These are phyloP conservation scores for Scomber colias DNA, from an alignment of 2,113 vertebrate genomes.

Conservation along the genomic window DNA sequence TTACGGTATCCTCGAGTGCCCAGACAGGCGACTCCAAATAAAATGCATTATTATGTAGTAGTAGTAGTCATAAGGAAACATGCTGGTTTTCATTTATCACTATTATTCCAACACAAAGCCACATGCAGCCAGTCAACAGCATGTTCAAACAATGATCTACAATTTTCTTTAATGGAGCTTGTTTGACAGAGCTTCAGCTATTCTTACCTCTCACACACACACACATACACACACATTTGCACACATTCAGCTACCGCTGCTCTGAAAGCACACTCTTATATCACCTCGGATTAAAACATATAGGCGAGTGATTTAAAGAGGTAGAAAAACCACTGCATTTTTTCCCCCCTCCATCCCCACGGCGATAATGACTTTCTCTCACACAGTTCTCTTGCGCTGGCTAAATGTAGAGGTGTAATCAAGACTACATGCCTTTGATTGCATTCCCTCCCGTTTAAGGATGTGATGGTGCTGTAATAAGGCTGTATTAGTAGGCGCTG, in stretches of 20 bases:
- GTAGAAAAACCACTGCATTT: neutral
- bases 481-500: neutral
- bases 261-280: neutral
- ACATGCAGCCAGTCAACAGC: neutral
- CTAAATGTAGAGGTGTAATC: conserved; percentile 21
- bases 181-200: neutral
- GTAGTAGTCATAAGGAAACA: neutral
- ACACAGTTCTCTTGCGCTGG: neutral
- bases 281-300: conserved; percentile 1
- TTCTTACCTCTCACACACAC: neutral
- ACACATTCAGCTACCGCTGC: neutral
- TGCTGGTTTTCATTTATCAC: neutral
- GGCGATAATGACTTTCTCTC: neutral
- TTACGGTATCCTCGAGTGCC: no score
- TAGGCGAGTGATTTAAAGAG: conserved; percentile 7
- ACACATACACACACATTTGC: no score
- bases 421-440: neutral
- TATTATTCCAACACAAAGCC: neutral
- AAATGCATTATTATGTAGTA: no score
- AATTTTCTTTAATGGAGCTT: neutral
- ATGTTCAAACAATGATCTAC: neutral
- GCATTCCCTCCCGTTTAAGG: neutral
- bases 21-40: no score
- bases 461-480: neutral
- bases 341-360: neutral